Percentiles rank a stretch among this genome's conserved stretches.
Conservation (phyloP, 2,888 invertebrate genomes). For the Drosophila paramelanica region DNA sequence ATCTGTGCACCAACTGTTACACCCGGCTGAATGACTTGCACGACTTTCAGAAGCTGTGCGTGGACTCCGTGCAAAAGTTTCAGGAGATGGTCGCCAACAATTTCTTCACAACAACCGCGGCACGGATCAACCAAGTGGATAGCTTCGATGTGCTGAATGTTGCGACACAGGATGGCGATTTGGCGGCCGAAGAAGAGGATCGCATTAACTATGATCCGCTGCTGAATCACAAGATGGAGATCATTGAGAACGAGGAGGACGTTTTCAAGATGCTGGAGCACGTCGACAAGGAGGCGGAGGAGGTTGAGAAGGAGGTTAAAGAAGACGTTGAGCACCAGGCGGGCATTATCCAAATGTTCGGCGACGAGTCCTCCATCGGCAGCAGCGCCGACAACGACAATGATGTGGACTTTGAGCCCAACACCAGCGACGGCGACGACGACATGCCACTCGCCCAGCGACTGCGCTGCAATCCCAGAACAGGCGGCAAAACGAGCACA, state of each 20-base stretch:
- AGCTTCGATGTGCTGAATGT: conserved; percentile 67
- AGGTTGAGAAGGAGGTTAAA: conserved; percentile 60
- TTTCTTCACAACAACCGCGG: conserved; percentile 21
- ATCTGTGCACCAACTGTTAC: conserved; percentile 77
- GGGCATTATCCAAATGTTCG: conserved; percentile 33
- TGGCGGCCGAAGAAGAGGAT: conserved; percentile 77
- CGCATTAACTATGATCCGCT: conserved; percentile 79
- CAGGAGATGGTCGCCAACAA: conserved; percentile 67
- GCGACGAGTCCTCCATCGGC: conserved; percentile 50
- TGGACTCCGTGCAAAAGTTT: conserved; percentile 76
- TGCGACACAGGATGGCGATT: conserved; percentile 49
- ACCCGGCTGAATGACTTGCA: conserved; percentile 78
- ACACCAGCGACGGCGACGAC: conserved; percentile 74
- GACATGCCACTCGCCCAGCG: conserved; percentile 78
- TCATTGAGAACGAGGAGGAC: conserved; percentile 82
- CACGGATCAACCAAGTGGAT: conserved; percentile 41
- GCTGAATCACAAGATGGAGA: conserved; percentile 79
- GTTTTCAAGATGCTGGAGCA: conserved; percentile 82
- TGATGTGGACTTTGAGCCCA: conserved; percentile 71
- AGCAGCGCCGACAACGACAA: conserved; percentile 62
- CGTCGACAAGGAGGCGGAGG: conserved; percentile 78
- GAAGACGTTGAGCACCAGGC: conserved; percentile 40
- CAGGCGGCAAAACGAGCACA: neutral
- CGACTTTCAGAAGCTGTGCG: conserved; percentile 80
- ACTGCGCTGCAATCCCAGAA: conserved; percentile 32